Evolutionary conservation across 2,888 invertebrate genomes (phyloP).

Genomic region (Tipula confusa): DNA sequence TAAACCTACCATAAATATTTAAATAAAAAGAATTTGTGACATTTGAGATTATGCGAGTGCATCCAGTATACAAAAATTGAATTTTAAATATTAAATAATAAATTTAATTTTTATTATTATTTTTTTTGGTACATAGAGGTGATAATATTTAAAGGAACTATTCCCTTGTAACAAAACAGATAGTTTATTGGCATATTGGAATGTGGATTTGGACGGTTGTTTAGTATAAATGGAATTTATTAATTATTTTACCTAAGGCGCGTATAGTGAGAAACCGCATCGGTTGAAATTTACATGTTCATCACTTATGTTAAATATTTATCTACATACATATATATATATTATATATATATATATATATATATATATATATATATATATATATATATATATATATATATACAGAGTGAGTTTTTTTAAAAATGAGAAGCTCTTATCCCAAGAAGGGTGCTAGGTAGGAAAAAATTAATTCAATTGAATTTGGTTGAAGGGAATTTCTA

Average conservation of each 20-base stretch:
- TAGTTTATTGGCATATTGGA: background rate
- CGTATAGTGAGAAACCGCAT: slow-evolving; percentile 8
- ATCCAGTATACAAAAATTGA: background rate
- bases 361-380: background rate
- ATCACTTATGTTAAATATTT: background rate
- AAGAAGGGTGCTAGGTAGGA: too few relatives aligned
- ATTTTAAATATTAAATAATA: background rate
- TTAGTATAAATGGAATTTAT: background rate
- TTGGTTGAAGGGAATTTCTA: too few relatives aligned
- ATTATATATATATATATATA: background rate
- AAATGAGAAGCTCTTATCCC: too few relatives aligned
- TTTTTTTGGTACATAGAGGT: background rate
- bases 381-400: too few relatives aligned
- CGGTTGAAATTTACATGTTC: slow-evolving; percentile 1
- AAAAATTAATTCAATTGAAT: too few relatives aligned
- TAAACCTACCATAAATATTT: background rate
- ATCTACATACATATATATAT: too few relatives aligned
- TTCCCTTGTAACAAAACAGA: background rate
- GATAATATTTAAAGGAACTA: background rate
- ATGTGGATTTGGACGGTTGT: background rate
- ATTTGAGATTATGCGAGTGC: background rate
- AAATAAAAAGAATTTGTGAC: background rate
- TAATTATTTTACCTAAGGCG: background rate
- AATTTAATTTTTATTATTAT: background rate
- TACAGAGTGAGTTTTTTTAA: too few relatives aligned